Percentiles rank a stretch among this genome's conserved stretches.
These are phyloP conservation scores for Gnathonemus longibarbis DNA, from an alignment of 2,113 vertebrate species.

Conservation along the genomic window DNA sequence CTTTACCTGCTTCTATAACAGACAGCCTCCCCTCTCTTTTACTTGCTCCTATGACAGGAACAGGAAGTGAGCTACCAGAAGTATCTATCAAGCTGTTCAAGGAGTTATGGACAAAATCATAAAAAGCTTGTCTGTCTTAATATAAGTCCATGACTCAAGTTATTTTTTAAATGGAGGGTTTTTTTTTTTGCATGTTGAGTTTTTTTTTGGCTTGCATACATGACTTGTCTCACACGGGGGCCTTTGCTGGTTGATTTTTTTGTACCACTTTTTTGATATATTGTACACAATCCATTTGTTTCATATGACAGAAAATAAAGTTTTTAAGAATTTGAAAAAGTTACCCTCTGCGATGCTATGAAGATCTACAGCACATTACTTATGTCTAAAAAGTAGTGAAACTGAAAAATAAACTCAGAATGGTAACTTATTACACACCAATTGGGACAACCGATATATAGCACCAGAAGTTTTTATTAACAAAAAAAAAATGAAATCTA, in stretches of 20 bases:
- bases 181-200: not conserved
- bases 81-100: not conserved
- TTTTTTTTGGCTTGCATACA: slow-evolving; percentile 28
- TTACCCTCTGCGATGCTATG: not conserved
- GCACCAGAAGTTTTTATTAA: not conserved
- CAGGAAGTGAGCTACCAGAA: not conserved
- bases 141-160: not conserved
- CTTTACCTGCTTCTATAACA: not conserved
- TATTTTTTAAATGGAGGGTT: not conserved
- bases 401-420: not conserved
- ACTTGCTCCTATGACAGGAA: not conserved
- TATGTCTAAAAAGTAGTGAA: not conserved
- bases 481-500: not conserved
- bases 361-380: not conserved
- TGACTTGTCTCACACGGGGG: slow-evolving; percentile 22
- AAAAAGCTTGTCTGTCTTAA: slow-evolving; percentile 23
- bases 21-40: not conserved
- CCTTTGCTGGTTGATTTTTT: slow-evolving; percentile 27
- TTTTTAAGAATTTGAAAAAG: not conserved
- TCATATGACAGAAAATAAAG: slow-evolving; percentile 30
- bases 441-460: not conserved
- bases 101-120: slow-evolving; percentile 16
- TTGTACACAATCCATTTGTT: slow-evolving; percentile 20
- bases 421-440: not conserved
- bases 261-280: slow-evolving; percentile 21